Evolutionary conservation across 2,888 invertebrate genomes (phyloP).

Genomic region (Selenia dentaria): DNA sequence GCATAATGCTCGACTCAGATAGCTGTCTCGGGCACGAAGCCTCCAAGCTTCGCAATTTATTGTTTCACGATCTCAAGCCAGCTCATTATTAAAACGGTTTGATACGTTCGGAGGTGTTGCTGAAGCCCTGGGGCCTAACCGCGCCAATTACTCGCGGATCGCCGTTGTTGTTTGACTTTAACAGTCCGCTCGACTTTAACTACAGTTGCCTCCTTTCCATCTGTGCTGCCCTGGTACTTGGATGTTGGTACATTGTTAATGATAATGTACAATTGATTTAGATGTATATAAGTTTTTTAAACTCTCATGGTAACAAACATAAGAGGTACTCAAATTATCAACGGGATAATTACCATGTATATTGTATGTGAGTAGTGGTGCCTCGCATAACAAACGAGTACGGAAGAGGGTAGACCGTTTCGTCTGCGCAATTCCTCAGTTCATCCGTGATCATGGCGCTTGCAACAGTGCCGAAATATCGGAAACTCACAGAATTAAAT

Average conservation of each 20-base stretch:
- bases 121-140: conserved; percentile 70
- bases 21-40: conserved; percentile 83
- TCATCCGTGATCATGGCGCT: too few species aligned
- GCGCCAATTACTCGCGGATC: conserved; percentile 75
- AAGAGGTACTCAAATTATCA: too few species aligned
- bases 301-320: too few species aligned
- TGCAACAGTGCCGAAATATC: too few species aligned
- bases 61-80: conserved; percentile 82
- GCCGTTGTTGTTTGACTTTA: conserved; percentile 71
- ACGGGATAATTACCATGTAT: too few species aligned
- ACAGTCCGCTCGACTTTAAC: conserved; percentile 68
- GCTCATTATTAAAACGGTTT: conserved; percentile 85
- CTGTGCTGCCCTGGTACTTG: conserved; percentile 42
- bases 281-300: too few species aligned
- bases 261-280: conserved; percentile 3
- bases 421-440: too few species aligned
- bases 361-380: too few species aligned
- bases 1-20: conserved; percentile 82
- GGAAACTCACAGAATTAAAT: too few species aligned
- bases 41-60: conserved; percentile 84
- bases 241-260: conserved; percentile 14
- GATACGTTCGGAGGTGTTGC: conserved; percentile 83
- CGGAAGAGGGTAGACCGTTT: too few species aligned
- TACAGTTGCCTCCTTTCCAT: conserved; percentile 50
- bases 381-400: too few species aligned